Base-by-base conservation (phyloP, 2,888 invertebrate species). In the Escarpia spicata region DNA sequence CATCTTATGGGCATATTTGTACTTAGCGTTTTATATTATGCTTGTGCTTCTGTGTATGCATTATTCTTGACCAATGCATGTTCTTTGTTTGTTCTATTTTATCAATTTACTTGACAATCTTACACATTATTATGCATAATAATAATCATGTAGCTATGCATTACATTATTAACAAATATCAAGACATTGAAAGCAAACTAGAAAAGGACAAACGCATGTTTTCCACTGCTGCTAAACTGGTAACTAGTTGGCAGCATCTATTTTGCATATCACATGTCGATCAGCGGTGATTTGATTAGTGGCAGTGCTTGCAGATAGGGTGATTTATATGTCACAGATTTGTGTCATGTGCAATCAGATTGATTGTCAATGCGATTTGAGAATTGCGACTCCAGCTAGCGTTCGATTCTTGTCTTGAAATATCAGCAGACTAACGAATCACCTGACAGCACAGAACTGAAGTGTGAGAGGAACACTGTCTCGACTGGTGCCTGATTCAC, bases 341-440 rank as follows among this genome's bases (percentile, higher is more conserved):
- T 75, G 75, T n/a, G 75, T 75, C 75, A 6, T 75, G 75, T 26
- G 19, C n/a, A 75, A 75, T 75, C 75, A 26, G 75, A 26, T 75
- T 75, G 75, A 75, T 26, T 75, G 75, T 75, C 3, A 26, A 26
- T 75, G 75, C 19, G 75, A 75, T 75, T 75, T 75, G 19, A 75
- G 75, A 75, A 75, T 75, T 26, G 75, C 75, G 26, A 6, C 75
- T 26, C 75, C 75, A 75, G 26, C 75, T 75, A 75, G n/a, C 75
- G 19, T 75, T 75, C 75, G 75, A 75, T 75, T 75, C 75, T 75
- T 75, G 75, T 75, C 75, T 75, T 75, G 75, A 75, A 75, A 75
- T 75, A 75, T 75, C 26, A 26, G 75, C 75, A 75, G 19, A 26
- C 19, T 75, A 75, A 75, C 75, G n/a, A 75, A 75, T 75, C 75